These are phyloP conservation scores for Haemorhous mexicanus DNA, from an alignment of 2,113 vertebrate species.

Conservation along the genomic window DNA sequence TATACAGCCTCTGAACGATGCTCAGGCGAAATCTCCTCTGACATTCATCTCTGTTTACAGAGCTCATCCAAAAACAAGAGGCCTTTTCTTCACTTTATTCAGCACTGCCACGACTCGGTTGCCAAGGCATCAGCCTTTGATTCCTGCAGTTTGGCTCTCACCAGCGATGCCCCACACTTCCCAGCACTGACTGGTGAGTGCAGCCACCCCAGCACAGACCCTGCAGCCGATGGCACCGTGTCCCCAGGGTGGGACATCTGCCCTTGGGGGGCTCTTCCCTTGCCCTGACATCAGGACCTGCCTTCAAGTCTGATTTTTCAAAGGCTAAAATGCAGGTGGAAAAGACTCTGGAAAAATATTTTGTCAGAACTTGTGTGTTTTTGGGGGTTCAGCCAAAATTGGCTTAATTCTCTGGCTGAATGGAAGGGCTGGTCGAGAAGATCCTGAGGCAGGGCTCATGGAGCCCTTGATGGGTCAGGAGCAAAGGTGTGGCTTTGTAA, in stretches of 20 bases:
- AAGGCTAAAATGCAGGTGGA: background rate
- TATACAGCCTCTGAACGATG: background rate
- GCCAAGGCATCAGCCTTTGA: conserved; percentile 41
- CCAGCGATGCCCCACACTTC: background rate
- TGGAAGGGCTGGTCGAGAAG: background rate
- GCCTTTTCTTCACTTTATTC: conserved; percentile 45
- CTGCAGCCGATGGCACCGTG: fast-evolving
- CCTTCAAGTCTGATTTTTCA: background rate
- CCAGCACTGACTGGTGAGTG: fast-evolving
- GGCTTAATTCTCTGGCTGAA: fast-evolving
- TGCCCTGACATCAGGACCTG: fast-evolving
- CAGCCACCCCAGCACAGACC: background rate
- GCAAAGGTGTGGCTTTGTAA: background rate
- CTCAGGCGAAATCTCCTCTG: conserved; percentile 30
- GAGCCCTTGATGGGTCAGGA: background rate
- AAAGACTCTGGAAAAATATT: background rate
- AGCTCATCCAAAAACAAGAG: conserved; percentile 56
- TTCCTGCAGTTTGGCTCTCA: conserved; percentile 30
- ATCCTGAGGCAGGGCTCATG: background rate
- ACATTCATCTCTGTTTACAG: conserved; percentile 50
- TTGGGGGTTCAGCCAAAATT: background rate
- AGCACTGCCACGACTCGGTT: background rate
- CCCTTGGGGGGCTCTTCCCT: background rate
- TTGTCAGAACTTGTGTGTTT: fast-evolving
- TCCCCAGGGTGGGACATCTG: background rate